These are phyloP conservation scores for Synergus gifuensis DNA, from an alignment of 2,888 invertebrate genomes.

Conservation along the genomic window DNA sequence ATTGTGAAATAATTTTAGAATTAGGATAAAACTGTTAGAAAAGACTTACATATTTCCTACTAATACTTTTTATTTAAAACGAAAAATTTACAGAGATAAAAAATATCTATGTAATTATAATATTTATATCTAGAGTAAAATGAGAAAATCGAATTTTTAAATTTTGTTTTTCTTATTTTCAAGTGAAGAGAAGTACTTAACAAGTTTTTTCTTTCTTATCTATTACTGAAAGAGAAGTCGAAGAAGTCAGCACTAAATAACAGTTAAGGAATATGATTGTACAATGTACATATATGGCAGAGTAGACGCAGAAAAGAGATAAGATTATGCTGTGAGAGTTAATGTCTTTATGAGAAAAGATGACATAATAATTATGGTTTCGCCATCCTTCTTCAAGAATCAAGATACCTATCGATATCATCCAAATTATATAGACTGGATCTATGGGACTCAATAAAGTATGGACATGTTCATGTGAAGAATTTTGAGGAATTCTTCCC, in stretches of 20 bases:
- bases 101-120: too few relatives aligned
- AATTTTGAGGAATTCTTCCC: neutral
- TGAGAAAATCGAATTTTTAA: too few relatives aligned
- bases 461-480: too few relatives aligned
- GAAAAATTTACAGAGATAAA: too few relatives aligned
- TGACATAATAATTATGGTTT: conserved; percentile 29
- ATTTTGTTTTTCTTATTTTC: too few relatives aligned
- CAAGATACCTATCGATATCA: conserved; percentile 18
- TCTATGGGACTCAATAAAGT: conserved; percentile 10
- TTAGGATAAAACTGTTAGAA: too few relatives aligned
- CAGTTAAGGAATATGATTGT: conserved; percentile 22
- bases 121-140: too few relatives aligned
- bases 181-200: too few relatives aligned
- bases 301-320: conserved; percentile 13
- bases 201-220: neutral
- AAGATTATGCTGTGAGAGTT: conserved; percentile 11
- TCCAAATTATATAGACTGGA: conserved; percentile 26
- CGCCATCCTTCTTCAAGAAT: conserved; percentile 11
- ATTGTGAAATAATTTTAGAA: too few relatives aligned
- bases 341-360: conserved; percentile 27
- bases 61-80: too few relatives aligned
- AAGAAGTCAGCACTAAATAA: conserved; percentile 3
- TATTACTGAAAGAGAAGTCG: conserved; percentile 9
- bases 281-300: neutral
- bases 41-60: too few relatives aligned